phyloP scores from a whole-genome alignment of 2,113 vertebrate genomes.

The Sorex araneus region DNA sequence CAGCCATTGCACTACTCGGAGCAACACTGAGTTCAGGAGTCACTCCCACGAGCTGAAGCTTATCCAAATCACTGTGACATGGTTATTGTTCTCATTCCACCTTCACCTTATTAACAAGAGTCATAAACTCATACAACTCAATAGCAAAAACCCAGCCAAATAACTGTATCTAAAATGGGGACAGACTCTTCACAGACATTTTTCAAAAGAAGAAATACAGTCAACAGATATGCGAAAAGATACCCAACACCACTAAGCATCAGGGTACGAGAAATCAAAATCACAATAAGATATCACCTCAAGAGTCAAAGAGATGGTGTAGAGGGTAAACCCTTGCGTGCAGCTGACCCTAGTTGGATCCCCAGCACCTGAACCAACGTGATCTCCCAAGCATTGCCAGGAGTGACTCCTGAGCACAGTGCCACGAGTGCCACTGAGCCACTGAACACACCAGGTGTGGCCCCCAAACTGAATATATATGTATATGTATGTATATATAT shows the following conservation, averaged over 20 bases:
- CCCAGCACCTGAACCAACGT: too few relatives aligned
- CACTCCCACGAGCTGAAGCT: background rate
- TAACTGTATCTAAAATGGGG: background rate
- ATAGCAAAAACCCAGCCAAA: constrained; percentile 20
- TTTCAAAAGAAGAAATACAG: constrained; percentile 4
- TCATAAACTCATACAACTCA: constrained; percentile 12
- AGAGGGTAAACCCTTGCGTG: too few relatives aligned
- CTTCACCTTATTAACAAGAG: background rate
- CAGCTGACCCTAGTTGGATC: too few relatives aligned
- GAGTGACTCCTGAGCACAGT: too few relatives aligned
- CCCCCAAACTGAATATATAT: too few relatives aligned
- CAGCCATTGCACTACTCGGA: constrained; percentile 71
- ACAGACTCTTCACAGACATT: background rate
- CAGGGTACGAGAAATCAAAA: constrained; percentile 21
- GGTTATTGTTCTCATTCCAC: background rate
- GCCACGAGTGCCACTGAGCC: too few relatives aligned
- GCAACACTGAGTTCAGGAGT: constrained; percentile 49
- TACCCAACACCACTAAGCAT: background rate
- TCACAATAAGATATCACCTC: too few relatives aligned
- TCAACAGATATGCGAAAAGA: background rate
- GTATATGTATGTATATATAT: too few relatives aligned
- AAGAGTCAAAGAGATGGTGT: too few relatives aligned
- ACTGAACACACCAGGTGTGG: too few relatives aligned
- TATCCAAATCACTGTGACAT: background rate
- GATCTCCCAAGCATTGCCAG: too few relatives aligned